phyloP scores from a whole-genome alignment of 2,113 vertebrate genomes.

The Myodes glareolus region DNA sequence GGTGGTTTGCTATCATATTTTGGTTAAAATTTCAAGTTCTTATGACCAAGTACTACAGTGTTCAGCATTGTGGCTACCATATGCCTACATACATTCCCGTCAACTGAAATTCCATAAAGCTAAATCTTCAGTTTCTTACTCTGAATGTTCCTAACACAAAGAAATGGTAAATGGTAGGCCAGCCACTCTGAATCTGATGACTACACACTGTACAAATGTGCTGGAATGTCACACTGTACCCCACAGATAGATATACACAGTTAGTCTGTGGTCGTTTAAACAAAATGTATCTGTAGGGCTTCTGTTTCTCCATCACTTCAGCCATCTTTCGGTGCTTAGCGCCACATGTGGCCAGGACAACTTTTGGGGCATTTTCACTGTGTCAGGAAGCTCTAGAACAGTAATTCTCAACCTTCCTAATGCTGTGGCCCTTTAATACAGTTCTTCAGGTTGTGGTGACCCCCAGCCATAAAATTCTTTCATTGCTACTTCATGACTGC shows the following conservation, averaged over 20 bases:
- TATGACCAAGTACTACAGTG: neutral
- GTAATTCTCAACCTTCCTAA: neutral
- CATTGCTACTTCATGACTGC: neutral
- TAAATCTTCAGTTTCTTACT: slow-evolving; percentile 21
- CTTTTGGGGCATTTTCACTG: neutral
- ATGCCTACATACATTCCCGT: neutral
- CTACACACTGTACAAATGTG: too few relatives aligned
- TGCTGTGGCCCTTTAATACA: neutral
- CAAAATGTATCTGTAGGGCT: neutral
- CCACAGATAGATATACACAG: neutral
- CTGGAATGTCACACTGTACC: neutral
- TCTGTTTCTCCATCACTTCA: neutral
- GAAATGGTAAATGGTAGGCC: neutral
- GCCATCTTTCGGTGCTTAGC: neutral
- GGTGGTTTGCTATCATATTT: slow-evolving; percentile 13
- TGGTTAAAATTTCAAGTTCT: slow-evolving; percentile 11
- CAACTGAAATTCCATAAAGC: slow-evolving; percentile 15
- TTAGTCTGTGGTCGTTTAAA: neutral
- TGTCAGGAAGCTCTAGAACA: neutral
- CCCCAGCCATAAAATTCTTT: neutral
- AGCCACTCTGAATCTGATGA: neutral
- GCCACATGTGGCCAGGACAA: neutral
- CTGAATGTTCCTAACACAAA: neutral
- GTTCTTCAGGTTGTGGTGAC: neutral
- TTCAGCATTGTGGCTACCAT: slow-evolving; percentile 8